Base-by-base conservation (phyloP, 1,140 invertebrate species). In the Halotydeus destructor region DNA sequence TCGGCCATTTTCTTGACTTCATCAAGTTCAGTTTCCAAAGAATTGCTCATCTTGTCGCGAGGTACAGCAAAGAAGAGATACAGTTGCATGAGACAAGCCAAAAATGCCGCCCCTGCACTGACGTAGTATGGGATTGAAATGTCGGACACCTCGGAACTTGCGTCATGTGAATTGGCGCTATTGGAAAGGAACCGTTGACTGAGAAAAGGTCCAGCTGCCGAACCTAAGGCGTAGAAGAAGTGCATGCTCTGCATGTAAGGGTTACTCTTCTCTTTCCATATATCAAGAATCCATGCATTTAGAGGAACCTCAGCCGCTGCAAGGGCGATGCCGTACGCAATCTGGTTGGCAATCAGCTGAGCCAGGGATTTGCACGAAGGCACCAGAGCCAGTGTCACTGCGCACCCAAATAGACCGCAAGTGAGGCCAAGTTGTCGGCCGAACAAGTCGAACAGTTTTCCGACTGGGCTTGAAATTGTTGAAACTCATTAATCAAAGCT, bases 201-300 rank as follows among this genome's bases (percentile, higher is more conserved):
- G 3, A 44, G 4, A 5, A 44, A n/a, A 9, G 43, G 43, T 14
- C 18, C 41, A 14, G 43, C 6, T 22, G 43, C 43, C 18, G 16
- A 44, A 14, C 43, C 43, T 4, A 45, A 11, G 31, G 41, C 43
- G 9, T 38, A 21, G 26, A 43, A 45, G 31, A 45, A 45, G 31
- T 44, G 43, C n/a, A 44, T 16, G 3, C 38, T 38, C 24, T 44
- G 43, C 43, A 44, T 45, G 18, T 18, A 44, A 5, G 43, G 43
- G 5, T 8, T 38, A 43, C 43, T 42, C 6, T 25, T 27, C 3
- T 44, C 19, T 4, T 12, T 14, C 43, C 43, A 44, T 9, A 44
- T 39, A 8, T 44, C 43, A 3, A 44, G 19, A n/a, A 44, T 19
- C 43, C 43, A 44, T 6, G 25, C 43, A 19, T 44, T 27, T 6